Conservation (phyloP, 2,797 vertebrate genomes). For the Acanthis flammea region DNA sequence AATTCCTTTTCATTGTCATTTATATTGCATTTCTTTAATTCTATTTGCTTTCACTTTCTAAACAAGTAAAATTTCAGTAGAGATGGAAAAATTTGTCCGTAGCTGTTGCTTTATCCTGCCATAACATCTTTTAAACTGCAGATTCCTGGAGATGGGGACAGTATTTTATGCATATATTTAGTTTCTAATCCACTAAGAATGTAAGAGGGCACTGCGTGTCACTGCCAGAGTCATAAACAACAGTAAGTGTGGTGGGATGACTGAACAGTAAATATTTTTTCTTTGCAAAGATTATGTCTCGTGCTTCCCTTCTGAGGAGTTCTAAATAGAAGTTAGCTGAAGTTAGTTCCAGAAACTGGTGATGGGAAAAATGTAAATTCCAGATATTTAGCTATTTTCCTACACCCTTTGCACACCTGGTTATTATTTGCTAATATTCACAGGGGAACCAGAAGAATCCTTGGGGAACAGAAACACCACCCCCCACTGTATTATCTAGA, state of each 20-base stretch:
- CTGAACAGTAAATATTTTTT: neutral
- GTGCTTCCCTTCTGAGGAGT: neutral
- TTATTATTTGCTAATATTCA: neutral
- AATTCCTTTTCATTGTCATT: conserved; percentile 1
- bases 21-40: neutral
- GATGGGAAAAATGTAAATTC: neutral
- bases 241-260: neutral
- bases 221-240: neutral
- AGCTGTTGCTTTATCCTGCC: neutral
- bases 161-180: neutral
- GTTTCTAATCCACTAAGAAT: neutral
- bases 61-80: neutral
- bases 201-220: neutral
- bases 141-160: neutral
- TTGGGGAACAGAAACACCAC: neutral
- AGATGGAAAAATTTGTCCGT: neutral
- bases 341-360: neutral
- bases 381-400: neutral
- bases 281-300: neutral
- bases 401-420: neutral
- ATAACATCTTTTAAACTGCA: neutral
- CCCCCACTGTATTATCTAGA: neutral
- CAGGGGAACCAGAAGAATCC: neutral
- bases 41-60: neutral
- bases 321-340: neutral